A percentile compares a stretch with the other conserved stretches of the same genome.
These are phyloP conservation scores for Acanthisitta chloris DNA, from an alignment of 2,113 vertebrate genomes.

Conservation along the genomic window DNA sequence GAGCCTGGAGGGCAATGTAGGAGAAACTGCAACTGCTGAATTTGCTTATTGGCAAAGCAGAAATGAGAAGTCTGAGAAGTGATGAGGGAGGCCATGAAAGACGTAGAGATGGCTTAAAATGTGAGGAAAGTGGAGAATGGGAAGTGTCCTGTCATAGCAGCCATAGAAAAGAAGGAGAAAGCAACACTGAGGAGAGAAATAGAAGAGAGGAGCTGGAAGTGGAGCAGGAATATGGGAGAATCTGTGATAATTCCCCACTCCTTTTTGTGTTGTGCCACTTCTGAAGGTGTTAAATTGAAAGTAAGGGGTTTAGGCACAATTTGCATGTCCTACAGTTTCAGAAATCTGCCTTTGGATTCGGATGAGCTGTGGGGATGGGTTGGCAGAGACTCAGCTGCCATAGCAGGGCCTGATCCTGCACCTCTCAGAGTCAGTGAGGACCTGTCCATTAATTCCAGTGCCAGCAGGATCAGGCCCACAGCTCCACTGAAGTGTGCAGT, in stretches of 20 bases:
- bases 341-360: background rate
- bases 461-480: constrained; percentile 20
- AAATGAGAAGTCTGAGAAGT: background rate
- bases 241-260: background rate
- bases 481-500: background rate
- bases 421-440: background rate
- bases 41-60: background rate
- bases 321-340: background rate
- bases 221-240: background rate
- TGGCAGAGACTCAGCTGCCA: background rate
- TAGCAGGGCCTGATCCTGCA: background rate
- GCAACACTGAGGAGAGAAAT: background rate
- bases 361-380: background rate
- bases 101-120: background rate
- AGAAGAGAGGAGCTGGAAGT: background rate
- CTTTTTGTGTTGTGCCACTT: background rate
- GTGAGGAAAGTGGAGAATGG: background rate
- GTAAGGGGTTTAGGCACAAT: background rate
- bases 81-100: background rate
- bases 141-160: background rate
- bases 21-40: background rate
- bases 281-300: background rate
- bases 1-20: background rate
- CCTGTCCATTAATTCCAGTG: background rate
- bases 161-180: background rate